A percentile compares a stretch with the other conserved stretches of the same genome.
phyloP scores from a whole-genome alignment of 2,797 vertebrate genomes.

The Hydrophis major region DNA sequence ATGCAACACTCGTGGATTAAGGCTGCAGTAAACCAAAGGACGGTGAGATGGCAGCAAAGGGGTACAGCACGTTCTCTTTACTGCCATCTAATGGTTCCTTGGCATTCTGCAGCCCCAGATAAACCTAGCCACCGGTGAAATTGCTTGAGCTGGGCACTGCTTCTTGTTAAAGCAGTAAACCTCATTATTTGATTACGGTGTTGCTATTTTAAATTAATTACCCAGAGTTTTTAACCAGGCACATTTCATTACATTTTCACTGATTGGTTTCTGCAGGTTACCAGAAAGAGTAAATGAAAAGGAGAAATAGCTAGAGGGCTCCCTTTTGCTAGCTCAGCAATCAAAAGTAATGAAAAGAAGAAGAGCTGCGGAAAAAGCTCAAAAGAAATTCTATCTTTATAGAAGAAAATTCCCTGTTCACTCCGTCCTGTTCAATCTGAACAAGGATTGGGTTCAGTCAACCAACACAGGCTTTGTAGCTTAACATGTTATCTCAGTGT shows the following conservation, averaged over 20 bases:
- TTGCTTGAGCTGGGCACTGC: background rate
- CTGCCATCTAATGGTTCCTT: background rate
- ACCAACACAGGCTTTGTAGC: background rate
- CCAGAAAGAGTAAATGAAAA: background rate
- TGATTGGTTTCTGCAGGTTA: background rate
- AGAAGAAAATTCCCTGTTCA: background rate
- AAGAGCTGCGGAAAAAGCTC: background rate
- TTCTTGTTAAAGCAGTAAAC: background rate
- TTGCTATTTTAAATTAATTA: background rate
- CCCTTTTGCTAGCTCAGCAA: background rate
- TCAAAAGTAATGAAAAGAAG: background rate
- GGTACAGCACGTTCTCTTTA: background rate
- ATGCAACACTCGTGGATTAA: background rate
- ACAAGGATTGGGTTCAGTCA: background rate
- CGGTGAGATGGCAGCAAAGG: background rate
- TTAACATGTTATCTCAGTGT: background rate
- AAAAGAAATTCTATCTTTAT: background rate
- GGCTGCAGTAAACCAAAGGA: background rate
- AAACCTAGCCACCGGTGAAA: background rate
- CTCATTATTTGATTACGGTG: background rate
- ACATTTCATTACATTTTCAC: background rate
- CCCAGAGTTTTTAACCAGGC: background rate
- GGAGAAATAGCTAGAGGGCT: background rate
- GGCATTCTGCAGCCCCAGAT: background rate
- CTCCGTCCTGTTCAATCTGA: background rate